Percentiles rank a stretch among this genome's conserved stretches.
Evolutionary conservation across 2,797 vertebrate genomes (phyloP).

Genomic region (Pipistrellus nathusii): DNA sequence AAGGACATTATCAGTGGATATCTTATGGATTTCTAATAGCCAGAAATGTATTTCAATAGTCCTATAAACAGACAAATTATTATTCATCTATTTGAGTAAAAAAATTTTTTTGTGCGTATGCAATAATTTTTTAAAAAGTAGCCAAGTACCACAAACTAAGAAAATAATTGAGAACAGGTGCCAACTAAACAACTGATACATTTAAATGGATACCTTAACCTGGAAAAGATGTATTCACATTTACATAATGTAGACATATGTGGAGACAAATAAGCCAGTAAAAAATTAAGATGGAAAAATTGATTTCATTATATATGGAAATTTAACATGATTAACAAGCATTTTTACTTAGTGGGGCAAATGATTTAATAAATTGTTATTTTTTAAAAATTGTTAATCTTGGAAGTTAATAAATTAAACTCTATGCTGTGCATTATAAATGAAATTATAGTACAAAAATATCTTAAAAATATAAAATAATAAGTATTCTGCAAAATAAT

Average conservation of each 20-base stretch:
- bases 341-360: background rate
- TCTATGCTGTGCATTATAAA: background rate
- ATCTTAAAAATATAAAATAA: conserved; percentile 45
- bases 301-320: background rate
- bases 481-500: conserved; percentile 13
- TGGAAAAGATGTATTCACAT: background rate
- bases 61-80: background rate
- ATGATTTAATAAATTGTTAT: background rate
- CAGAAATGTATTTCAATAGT: background rate
- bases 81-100: background rate
- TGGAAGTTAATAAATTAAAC: conserved; percentile 1
- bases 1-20: background rate
- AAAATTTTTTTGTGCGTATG: background rate
- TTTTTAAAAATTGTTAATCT: background rate
- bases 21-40: background rate
- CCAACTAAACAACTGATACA: background rate
- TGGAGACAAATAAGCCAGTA: background rate
- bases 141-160: background rate
- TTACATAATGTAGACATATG: background rate
- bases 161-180: background rate
- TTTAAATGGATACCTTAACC: background rate
- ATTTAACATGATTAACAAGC: background rate
- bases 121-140: background rate
- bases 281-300: conserved; percentile 5
- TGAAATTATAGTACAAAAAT: conserved; percentile 43